These are phyloP conservation scores for Ips nitidus DNA, from an alignment of 1,140 invertebrate species.

Conservation along the genomic window DNA sequence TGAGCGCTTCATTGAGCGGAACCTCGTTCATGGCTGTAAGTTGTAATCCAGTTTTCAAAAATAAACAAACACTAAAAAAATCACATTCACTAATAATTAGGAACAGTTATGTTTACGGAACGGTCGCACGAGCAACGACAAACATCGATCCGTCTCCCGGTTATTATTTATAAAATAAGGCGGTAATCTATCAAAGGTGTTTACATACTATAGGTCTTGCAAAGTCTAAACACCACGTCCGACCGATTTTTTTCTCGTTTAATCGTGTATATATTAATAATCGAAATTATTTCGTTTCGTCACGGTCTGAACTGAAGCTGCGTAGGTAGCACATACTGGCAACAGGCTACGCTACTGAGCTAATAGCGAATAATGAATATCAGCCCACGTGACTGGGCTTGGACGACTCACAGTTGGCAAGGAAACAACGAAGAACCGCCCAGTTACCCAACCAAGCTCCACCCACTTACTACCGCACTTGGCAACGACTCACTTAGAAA, in stretches of 20 bases:
- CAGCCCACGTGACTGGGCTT: neutral
- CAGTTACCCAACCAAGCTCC: too few relatives aligned
- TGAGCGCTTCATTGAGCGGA: neutral
- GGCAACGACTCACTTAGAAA: too few relatives aligned
- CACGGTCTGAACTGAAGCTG: too few relatives aligned
- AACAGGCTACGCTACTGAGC: neutral
- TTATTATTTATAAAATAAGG: slow-evolving; percentile 1
- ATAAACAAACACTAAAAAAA: neutral
- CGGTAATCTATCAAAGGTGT: slow-evolving; percentile 1
- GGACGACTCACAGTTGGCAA: neutral
- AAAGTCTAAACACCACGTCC: slow-evolving; percentile 2
- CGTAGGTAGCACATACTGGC: neutral
- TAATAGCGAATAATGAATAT: neutral
- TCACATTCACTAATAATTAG: neutral
- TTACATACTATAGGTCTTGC: neutral
- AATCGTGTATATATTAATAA: too few relatives aligned
- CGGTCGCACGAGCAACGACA: neutral
- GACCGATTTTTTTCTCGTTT: neutral
- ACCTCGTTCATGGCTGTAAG: neutral
- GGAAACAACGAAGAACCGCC: neutral
- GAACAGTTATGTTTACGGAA: neutral
- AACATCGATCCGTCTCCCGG: neutral
- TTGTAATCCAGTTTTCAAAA: neutral
- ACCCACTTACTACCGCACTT: too few relatives aligned
- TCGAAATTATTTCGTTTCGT: too few relatives aligned